Evolutionary conservation across 1,140 invertebrate genomes (phyloP).

Genomic region (Heliconius hewitsoni): DNA sequence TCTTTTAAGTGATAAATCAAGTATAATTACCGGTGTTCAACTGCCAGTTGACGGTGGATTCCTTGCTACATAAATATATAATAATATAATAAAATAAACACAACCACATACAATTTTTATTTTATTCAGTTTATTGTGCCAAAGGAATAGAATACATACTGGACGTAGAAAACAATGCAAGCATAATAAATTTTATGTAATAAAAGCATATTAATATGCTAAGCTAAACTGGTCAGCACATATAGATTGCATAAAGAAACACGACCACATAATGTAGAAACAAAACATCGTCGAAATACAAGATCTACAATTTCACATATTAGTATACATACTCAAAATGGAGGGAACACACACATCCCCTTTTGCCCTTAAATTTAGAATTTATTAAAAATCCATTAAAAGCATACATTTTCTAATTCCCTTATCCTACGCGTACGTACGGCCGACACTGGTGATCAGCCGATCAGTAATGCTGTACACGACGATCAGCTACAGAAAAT

Average conservation of each 20-base stretch:
- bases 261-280: constrained; percentile 58
- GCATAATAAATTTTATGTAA: constrained; percentile 76
- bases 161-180: constrained; percentile 79
- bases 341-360: constrained; percentile 59
- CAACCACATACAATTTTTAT: constrained; percentile 45
- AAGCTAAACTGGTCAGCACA: constrained; percentile 64
- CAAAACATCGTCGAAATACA: constrained; percentile 40
- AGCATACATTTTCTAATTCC: constrained; percentile 56
- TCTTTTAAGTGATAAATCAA: constrained; percentile 90
- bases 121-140: constrained; percentile 79
- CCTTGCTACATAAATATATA: constrained; percentile 55
- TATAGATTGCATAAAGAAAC: constrained; percentile 55
- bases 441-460: constrained; percentile 35
- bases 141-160: constrained; percentile 78
- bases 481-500: constrained; percentile 45
- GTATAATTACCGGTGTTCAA: constrained; percentile 89
- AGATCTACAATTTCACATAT: constrained; percentile 39
- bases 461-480: constrained; percentile 42
- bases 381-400: constrained; percentile 61
- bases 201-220: constrained; percentile 69
- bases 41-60: constrained; percentile 93
- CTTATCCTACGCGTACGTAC: constrained; percentile 63
- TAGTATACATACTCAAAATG: constrained; percentile 51
- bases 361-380: constrained; percentile 55
- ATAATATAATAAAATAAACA: constrained; percentile 43